Conservation (phyloP, 35 echinoderm and acorn worm genomes). For the Apostichopus californicus region DNA sequence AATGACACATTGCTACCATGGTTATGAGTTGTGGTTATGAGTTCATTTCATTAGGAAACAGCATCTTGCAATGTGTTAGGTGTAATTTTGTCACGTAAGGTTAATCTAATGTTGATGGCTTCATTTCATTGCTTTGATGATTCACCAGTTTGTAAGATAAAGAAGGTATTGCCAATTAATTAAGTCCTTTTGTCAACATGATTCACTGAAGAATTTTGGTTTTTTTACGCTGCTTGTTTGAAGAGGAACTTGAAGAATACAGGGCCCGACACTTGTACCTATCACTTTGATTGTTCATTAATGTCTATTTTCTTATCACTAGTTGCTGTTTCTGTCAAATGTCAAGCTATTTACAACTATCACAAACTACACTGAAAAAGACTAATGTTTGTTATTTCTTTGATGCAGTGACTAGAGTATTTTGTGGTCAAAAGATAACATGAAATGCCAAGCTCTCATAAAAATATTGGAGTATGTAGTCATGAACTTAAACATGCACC, state of each 20-base stretch:
- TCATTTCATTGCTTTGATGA: not conserved
- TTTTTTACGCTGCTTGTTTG: constrained; percentile 7
- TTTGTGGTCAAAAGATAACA: no score
- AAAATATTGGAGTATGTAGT: no score
- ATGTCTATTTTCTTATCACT: not conserved
- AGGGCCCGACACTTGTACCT: constrained; percentile 10
- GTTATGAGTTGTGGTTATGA: no score
- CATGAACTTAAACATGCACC: no score
- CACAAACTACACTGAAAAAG: no score
- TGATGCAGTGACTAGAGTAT: no score
- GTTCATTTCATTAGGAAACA: not conserved
- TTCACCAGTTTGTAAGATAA: not conserved
- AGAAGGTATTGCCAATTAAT: not conserved
- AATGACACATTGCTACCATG: no score
- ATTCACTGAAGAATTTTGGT: not conserved
- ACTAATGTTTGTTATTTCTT: no score
- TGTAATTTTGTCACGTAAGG: not conserved
- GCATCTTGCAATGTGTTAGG: not conserved
- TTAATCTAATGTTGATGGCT: not conserved
- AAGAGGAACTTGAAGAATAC: constrained; percentile 4
- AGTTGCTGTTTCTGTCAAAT: not conserved
- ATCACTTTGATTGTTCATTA: not conserved
- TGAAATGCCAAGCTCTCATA: no score
- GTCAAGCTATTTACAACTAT: no score
- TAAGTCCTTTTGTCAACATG: not conserved